Conservation (phyloP, 1,140 invertebrate genomes). For the Cyrtorhinus lividipennis region DNA sequence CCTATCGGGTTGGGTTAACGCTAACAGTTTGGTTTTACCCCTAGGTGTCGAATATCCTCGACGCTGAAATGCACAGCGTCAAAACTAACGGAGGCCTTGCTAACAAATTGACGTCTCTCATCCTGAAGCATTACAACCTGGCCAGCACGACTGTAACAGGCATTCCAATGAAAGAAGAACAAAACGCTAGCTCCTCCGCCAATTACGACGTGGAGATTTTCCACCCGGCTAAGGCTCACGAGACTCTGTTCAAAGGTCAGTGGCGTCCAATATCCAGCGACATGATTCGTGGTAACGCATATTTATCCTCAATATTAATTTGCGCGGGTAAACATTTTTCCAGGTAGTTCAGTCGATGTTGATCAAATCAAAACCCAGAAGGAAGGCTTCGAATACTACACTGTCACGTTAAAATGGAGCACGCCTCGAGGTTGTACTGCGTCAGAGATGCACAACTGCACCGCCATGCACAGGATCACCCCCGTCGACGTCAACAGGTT, state of each 20-base stretch:
- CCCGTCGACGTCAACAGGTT: constrained; percentile 85
- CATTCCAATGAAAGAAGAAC: constrained; percentile 99
- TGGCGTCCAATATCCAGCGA: background rate
- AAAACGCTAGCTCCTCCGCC: constrained; percentile 91
- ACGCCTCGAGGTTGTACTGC: constrained; percentile 74
- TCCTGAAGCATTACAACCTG: constrained; percentile 76
- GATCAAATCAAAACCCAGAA: constrained; percentile 32
- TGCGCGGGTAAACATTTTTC: too few species aligned
- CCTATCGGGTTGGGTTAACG: background rate
- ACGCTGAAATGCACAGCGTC: constrained; percentile 33
- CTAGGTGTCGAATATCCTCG: constrained; percentile 18
- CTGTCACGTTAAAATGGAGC: constrained; percentile 87
- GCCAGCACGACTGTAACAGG: constrained; percentile 92
- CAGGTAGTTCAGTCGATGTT: constrained; percentile 27
- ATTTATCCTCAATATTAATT: background rate
- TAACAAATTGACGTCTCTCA: constrained; percentile 54
- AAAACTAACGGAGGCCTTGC: constrained; percentile 37
- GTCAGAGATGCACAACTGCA: constrained; percentile 61
- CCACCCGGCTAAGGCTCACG: constrained; percentile 70
- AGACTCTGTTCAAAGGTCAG: constrained; percentile 50
- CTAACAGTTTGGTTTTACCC: background rate
- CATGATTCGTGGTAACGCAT: background rate
- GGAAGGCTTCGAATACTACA: constrained; percentile 52
- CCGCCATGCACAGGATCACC: constrained; percentile 75
- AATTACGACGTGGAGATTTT: constrained; percentile 97